Conservation (phyloP, 2,888 invertebrate species). For the Eugnorisma glareosa region DNA sequence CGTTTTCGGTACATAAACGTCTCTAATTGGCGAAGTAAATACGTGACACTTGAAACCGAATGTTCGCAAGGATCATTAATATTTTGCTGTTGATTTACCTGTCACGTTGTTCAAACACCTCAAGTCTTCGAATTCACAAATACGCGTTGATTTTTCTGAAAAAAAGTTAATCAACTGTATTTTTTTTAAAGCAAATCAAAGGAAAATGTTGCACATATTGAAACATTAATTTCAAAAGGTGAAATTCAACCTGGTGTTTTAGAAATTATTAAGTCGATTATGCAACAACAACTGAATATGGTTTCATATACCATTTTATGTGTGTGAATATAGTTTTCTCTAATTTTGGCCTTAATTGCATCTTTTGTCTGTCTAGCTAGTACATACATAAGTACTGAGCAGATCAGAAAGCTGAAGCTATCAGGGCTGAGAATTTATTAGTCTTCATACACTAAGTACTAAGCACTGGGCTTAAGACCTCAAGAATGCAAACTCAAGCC, state of each 20-base stretch:
- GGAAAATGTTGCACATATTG: neutral
- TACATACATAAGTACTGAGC: neutral
- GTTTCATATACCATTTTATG: neutral
- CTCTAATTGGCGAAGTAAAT: neutral
- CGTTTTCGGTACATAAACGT: neutral
- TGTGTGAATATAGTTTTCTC: neutral
- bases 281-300: neutral
- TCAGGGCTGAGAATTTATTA: too few relatives aligned
- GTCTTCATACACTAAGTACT: too few relatives aligned
- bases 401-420: too few relatives aligned
- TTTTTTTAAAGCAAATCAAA: neutral
- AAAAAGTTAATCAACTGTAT: constrained; percentile 7
- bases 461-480: neutral
- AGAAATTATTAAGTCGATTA: neutral
- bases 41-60: neutral
- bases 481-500: neutral
- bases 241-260: neutral
- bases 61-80: neutral
- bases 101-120: constrained; percentile 81
- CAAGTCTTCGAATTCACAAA: constrained; percentile 82
- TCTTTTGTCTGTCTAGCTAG: neutral
- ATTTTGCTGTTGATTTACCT: constrained; percentile 69
- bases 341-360: neutral
- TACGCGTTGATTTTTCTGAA: constrained; percentile 76
- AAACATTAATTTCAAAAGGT: neutral